Evolutionary conservation across 2,113 vertebrate species (phyloP).

Genomic region (Paralichthys olivaceus): DNA sequence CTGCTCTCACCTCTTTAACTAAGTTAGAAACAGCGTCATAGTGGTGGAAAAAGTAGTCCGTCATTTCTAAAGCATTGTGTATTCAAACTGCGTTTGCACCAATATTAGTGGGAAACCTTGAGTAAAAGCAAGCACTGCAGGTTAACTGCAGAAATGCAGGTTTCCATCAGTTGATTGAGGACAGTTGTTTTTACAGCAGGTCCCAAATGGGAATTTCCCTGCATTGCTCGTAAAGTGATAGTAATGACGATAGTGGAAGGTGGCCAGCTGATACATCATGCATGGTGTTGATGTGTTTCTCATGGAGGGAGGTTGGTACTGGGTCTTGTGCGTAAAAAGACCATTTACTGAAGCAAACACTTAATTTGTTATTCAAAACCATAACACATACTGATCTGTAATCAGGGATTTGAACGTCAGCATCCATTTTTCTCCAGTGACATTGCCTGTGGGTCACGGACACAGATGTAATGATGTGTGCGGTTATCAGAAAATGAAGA

Average conservation of each 20-base stretch:
- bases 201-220: not conserved
- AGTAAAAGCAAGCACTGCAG: not conserved
- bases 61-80: not conserved
- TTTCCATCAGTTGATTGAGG: constrained; percentile 31
- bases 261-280: constrained; percentile 45
- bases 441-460: not conserved
- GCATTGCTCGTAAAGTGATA: not conserved
- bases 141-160: not conserved
- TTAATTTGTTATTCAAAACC: not conserved
- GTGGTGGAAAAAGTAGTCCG: constrained; percentile 51
- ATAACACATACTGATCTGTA: not conserved
- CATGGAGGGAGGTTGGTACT: constrained; percentile 18
- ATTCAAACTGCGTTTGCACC: not conserved
- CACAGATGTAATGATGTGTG: constrained; percentile 1
- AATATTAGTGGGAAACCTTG: not conserved
- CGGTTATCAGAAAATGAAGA: not conserved
- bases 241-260: constrained; percentile 22
- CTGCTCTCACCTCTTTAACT: constrained; percentile 43
- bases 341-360: constrained; percentile 6
- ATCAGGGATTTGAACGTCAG: not conserved
- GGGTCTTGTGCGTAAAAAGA: constrained; percentile 14
- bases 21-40: constrained; percentile 35
- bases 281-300: constrained; percentile 16
- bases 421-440: not conserved
- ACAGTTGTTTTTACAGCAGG: constrained; percentile 18